Evolutionary conservation across 2,888 invertebrate genomes (phyloP), one percentile per base, ranked within the genome.

Genomic region (Catocala nupta): DNA sequence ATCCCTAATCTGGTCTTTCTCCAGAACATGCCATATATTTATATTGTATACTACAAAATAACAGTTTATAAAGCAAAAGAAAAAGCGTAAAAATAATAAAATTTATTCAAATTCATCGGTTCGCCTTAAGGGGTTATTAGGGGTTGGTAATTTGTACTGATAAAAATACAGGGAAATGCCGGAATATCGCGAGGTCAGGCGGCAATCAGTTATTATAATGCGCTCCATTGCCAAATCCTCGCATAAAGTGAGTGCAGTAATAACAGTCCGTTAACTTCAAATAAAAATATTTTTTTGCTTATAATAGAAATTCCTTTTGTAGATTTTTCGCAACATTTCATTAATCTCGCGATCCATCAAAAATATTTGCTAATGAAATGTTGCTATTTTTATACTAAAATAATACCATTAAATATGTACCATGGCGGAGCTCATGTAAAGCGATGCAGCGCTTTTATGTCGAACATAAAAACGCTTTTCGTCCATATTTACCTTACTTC

Each of bases 201-300:
- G 51, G 70, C 72, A 75, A 71, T 75, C 70, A 77, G 67, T 77
- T 72, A 77, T 74, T 68, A 68, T 68, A 77, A 74, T 75, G 71
- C 75, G 55, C 53, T 66, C 65, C 75, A 69, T 68, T 69, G 69
- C 72, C 78, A 77, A 75, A 71, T 72, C 53, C 72, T 59, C 63
- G 60, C 58, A 65, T 66, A 77, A 76, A 77, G 56, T 55, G 53
- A 59, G 75, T 77, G 70, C 72, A 72, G 67, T 72, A 76, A 75
- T 70, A 75, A 75, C 71, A 70, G 75, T 71, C 63, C 57, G 73
- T 72, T 65, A 63, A 67, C 70, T 77, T 71, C 72, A 77, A 77
- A 75, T 67, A 52, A 63, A 64, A 70, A 75, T 65, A 73, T 56
- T 64, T 75, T 68, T 77, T 54, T 12, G 53, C 51, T 56, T 47